These are phyloP conservation scores for Pogonocichla stellata DNA, from an alignment of 2,113 vertebrate species.

Conservation along the genomic window DNA sequence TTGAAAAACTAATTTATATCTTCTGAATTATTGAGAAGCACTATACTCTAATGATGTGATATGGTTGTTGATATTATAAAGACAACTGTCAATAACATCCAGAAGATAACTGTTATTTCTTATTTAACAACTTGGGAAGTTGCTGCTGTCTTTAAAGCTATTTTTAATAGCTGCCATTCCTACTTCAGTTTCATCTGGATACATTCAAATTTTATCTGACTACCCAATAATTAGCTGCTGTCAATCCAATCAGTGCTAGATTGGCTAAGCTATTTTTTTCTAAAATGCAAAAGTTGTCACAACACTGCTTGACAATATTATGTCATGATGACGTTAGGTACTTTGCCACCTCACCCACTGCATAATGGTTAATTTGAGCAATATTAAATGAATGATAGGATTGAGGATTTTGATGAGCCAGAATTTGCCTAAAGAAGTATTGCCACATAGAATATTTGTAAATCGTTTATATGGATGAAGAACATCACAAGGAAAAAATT, in stretches of 20 bases:
- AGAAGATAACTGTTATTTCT: constrained; percentile 36
- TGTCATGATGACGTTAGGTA: constrained; percentile 53
- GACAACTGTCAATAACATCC: constrained; percentile 7
- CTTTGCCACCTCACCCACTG: constrained; percentile 53
- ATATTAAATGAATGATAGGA: constrained; percentile 19
- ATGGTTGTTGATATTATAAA: constrained; percentile 35
- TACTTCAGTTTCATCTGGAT: constrained; percentile 42
- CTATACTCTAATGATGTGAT: constrained; percentile 2
- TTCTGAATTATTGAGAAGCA: constrained; percentile 32
- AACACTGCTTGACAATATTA: constrained; percentile 50
- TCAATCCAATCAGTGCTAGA: constrained; percentile 45
- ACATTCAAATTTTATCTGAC: constrained; percentile 43
- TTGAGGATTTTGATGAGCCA: constrained; percentile 19
- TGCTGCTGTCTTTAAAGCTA: constrained; percentile 37
- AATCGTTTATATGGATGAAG: not conserved
- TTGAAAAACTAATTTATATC: constrained; percentile 49
- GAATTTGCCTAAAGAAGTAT: constrained; percentile 11
- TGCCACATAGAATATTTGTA: constrained; percentile 10
- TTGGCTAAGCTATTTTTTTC: constrained; percentile 36
- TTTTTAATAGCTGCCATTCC: constrained; percentile 25
- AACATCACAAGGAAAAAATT: constrained; percentile 20
- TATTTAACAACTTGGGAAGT: constrained; percentile 29
- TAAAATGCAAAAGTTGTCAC: constrained; percentile 37
- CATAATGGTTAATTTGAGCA: constrained; percentile 36
- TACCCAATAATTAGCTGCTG: constrained; percentile 55